phyloP scores from a whole-genome alignment of 1,140 invertebrate species.

The Rhopalosiphum maidis region DNA sequence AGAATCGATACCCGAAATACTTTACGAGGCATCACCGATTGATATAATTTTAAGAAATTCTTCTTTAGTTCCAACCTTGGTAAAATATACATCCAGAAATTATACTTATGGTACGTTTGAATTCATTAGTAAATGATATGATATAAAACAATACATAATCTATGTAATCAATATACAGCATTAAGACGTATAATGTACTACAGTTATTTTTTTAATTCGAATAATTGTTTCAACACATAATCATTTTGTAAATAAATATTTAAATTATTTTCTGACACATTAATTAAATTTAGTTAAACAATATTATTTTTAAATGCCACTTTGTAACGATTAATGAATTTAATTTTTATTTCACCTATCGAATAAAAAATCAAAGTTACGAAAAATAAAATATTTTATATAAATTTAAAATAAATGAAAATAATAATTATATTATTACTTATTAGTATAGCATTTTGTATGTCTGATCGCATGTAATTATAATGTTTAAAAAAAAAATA shows the following conservation, averaged over 20 bases:
- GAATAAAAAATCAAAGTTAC: not conserved
- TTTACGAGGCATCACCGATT: not conserved
- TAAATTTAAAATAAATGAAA: not conserved
- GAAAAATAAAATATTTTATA: not conserved
- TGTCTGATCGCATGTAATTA: not conserved
- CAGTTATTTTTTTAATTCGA: not conserved
- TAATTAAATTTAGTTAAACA: not conserved
- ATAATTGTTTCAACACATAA: not conserved
- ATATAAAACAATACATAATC: not conserved
- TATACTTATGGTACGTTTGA: constrained; percentile 36
- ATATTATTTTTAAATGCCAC: not conserved
- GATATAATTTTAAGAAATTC: constrained; percentile 43
- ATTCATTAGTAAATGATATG: not conserved
- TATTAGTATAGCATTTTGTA: not conserved
- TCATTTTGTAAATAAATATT: not conserved
- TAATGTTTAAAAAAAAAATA: not conserved
- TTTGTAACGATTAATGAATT: not conserved
- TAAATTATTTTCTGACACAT: not conserved
- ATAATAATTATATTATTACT: not conserved
- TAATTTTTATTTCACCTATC: not conserved
- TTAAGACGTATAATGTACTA: not conserved
- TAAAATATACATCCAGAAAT: constrained; percentile 47
- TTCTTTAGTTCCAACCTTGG: constrained; percentile 34
- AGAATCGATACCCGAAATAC: constrained; percentile 49
- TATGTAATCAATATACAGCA: not conserved